phyloP scores from a whole-genome alignment of 2,113 vertebrate genomes.

The Ctenodactylus gundi region DNA sequence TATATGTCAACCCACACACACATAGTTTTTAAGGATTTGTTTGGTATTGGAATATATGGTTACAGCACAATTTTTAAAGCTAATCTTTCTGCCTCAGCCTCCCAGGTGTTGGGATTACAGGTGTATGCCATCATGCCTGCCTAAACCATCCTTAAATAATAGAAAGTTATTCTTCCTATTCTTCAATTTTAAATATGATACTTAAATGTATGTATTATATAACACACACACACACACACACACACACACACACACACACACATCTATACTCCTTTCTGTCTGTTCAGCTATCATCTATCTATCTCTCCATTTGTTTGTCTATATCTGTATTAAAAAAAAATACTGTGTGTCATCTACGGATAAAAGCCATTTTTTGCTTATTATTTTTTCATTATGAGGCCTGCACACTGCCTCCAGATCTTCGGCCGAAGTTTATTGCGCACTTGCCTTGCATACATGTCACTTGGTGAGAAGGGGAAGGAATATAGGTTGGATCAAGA shows the following conservation, averaged over 20 bases:
- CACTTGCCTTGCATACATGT: background rate
- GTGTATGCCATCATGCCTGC: background rate
- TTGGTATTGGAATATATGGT: background rate
- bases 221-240: too few species aligned
- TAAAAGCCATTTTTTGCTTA: background rate
- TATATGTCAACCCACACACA: background rate
- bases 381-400: background rate
- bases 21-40: background rate
- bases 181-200: background rate
- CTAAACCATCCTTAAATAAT: background rate
- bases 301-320: too few species aligned
- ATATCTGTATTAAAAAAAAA: background rate
- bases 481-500: background rate
- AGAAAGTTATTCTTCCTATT: background rate
- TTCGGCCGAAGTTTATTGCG: background rate
- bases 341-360: background rate
- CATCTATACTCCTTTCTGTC: too few species aligned
- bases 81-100: background rate
- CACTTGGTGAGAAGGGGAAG: background rate
- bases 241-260: too few species aligned
- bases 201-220: background rate
- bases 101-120: background rate
- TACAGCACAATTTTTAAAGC: background rate
- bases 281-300: too few species aligned
- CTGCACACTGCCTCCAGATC: background rate